phyloP scores from a whole-genome alignment of 1,140 invertebrate species.

The Listronotus oregonensis region DNA sequence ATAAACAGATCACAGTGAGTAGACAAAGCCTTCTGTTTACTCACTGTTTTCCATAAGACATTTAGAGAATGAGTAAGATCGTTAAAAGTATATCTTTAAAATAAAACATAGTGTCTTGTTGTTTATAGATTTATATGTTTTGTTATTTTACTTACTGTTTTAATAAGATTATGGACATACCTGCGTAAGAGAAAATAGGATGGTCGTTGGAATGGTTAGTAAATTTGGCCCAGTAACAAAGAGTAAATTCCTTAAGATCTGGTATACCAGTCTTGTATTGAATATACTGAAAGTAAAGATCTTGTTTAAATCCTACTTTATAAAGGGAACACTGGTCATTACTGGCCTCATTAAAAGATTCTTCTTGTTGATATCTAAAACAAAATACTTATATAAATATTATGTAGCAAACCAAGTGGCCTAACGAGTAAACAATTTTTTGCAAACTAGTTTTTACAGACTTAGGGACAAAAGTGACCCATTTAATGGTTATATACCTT shows the following conservation, averaged over 20 bases:
- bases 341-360: conserved; percentile 13
- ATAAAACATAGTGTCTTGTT: too few relatives aligned
- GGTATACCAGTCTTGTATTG: conserved; percentile 73
- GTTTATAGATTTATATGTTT: too few relatives aligned
- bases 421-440: too few relatives aligned
- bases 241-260: conserved; percentile 77
- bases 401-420: background rate
- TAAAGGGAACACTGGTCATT: conserved; percentile 65
- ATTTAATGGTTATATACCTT: too few relatives aligned
- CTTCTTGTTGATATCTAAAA: conserved; percentile 29
- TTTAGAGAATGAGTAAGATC: too few relatives aligned
- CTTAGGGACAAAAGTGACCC: too few relatives aligned
- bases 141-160: too few relatives aligned
- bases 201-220: conserved; percentile 80
- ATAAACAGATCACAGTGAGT: too few relatives aligned
- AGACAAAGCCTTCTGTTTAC: too few relatives aligned
- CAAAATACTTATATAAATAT: background rate
- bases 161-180: conserved; percentile 60
- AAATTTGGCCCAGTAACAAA: conserved; percentile 81
- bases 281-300: conserved; percentile 70
- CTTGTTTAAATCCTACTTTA: conserved; percentile 70
- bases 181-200: conserved; percentile 79
- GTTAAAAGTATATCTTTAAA: too few relatives aligned
- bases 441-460: too few relatives aligned
- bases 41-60: too few relatives aligned